Conservation (phyloP, 2,113 vertebrate species). For the Pan troglodytes region NHGRI_mPanTro3-v2.1_pri NC_072401.2:126664001-126664500, state of each 20-base stretch:
- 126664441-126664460: not conserved
- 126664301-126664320: slow-evolving; percentile 78
- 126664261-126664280: not conserved
- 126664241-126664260: not conserved
- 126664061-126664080: not conserved
- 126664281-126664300: not conserved
- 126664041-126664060: not conserved
- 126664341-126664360: slow-evolving; percentile 94
- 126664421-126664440: not conserved
- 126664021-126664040: not conserved
- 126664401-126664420: slow-evolving; percentile 88
- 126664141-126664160: not conserved
- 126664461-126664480: not conserved
- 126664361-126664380: slow-evolving; percentile 94
- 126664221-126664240: not conserved
- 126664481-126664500: not conserved
- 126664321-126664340: slow-evolving; percentile 96
- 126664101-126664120: not conserved
- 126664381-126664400: slow-evolving; percentile 94
- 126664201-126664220: not conserved
- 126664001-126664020: not conserved
- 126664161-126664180: not conserved
- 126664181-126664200: not conserved
- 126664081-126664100: not conserved
- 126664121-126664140: not conserved